phyloP scores from a whole-genome alignment of 2,888 invertebrate species.

The Marasmarcha lunaedactyla region DNA sequence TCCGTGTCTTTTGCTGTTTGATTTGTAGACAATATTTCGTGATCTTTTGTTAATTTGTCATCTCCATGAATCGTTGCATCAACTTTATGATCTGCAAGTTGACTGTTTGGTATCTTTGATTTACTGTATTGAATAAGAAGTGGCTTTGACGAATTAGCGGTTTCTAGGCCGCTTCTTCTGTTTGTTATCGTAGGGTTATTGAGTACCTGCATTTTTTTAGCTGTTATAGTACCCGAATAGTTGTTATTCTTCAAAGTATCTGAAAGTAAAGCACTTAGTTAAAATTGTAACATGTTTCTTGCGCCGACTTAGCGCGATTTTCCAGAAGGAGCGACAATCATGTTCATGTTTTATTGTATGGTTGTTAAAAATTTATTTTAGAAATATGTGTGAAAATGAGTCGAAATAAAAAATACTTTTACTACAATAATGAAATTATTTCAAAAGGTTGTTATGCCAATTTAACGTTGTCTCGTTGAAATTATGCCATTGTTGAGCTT shows the following conservation, averaged over 20 bases:
- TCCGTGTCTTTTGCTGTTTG: slow-evolving; percentile 34
- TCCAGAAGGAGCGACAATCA: no score
- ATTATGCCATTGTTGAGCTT: no score
- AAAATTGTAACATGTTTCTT: not conserved
- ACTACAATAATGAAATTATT: no score
- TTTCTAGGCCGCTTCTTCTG: slow-evolving; percentile 24
- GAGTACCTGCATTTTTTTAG: slow-evolving; percentile 25
- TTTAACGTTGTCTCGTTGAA: no score
- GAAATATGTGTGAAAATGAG: no score
- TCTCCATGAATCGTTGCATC: slow-evolving; percentile 28
- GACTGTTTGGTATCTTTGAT: slow-evolving; percentile 28
- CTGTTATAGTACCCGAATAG: slow-evolving; percentile 36
- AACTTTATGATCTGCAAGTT: slow-evolving; percentile 46
- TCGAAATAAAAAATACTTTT: no score
- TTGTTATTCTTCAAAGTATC: slow-evolving; percentile 40
- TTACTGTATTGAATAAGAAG: slow-evolving; percentile 39
- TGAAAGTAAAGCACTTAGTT: slow-evolving; percentile 22
- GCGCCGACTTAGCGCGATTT: no score
- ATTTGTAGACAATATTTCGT: slow-evolving; percentile 28
- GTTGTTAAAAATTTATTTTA: no score
- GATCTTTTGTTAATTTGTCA: slow-evolving; percentile 22
- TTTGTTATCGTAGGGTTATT: slow-evolving; percentile 16
- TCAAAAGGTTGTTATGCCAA: no score
- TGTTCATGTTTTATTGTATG: no score
- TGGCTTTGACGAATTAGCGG: slow-evolving; percentile 21